A percentile compares a stretch with the other conserved stretches of the same genome.
Conservation (phyloP, 2,113 vertebrate genomes). For the Gadus macrocephalus region DNA sequence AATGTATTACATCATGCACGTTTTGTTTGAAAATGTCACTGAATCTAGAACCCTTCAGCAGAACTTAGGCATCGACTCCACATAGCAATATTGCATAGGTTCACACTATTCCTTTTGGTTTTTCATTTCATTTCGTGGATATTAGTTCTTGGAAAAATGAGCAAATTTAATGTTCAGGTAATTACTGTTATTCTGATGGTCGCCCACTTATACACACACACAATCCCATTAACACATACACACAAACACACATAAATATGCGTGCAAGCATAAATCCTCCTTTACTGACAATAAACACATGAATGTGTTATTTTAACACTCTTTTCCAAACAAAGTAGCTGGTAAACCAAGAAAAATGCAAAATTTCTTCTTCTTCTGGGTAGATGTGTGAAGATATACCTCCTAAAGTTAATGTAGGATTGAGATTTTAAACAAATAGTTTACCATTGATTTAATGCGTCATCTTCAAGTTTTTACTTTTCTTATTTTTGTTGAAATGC, state of each 20-base stretch:
- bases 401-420: too few relatives aligned
- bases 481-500: too few relatives aligned
- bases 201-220: conserved; percentile 21
- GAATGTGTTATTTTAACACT: background rate
- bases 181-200: conserved; percentile 27
- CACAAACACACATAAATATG: conserved; percentile 5
- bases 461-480: too few relatives aligned
- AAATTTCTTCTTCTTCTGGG: background rate
- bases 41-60: conserved; percentile 47
- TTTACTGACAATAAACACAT: background rate
- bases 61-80: background rate
- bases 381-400: too few relatives aligned
- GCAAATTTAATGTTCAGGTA: too few relatives aligned
- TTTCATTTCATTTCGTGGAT: too few relatives aligned
- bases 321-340: background rate
- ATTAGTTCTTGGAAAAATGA: conserved; percentile 8
- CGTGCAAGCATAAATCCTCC: conserved; percentile 22
- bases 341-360: background rate
- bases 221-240: conserved; percentile 17
- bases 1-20: conserved; percentile 20
- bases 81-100: too few relatives aligned
- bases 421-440: background rate
- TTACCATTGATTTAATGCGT: too few relatives aligned
- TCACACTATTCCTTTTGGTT: too few relatives aligned
- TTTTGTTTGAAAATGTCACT: conserved; percentile 52